These are phyloP conservation scores for Brevimyrus niger DNA, from an alignment of 2,113 vertebrate species.

Conservation along the genomic window DNA sequence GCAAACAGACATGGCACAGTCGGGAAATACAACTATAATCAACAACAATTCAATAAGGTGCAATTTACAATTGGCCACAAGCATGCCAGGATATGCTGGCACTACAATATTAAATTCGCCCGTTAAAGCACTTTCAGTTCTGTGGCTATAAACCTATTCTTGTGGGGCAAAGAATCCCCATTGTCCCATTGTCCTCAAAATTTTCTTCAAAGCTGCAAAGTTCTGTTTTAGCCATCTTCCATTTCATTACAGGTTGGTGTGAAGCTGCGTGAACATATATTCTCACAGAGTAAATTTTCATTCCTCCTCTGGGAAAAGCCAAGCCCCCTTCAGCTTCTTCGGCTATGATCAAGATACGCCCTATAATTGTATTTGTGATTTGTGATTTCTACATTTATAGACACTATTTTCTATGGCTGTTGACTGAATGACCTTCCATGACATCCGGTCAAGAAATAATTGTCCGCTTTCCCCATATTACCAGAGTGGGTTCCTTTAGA, in stretches of 20 bases:
- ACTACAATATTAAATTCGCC: not conserved
- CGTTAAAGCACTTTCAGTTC: not conserved
- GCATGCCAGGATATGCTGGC: no score
- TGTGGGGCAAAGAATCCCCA: not conserved
- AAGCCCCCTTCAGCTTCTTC: not conserved
- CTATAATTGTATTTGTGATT: not conserved
- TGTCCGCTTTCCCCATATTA: not conserved
- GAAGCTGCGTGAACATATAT: constrained; percentile 1
- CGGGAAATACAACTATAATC: no score
- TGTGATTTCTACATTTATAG: not conserved
- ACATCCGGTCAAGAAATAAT: not conserved
- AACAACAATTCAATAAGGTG: no score
- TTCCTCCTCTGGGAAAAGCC: not conserved
- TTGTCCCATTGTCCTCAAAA: not conserved
- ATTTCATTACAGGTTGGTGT: not conserved
- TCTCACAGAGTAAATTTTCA: not conserved
- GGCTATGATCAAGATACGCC: not conserved
- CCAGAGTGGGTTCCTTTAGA: not conserved
- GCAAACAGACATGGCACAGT: no score
- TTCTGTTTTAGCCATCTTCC: not conserved
- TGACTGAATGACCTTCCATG: not conserved
- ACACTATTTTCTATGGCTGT: not conserved
- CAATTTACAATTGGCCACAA: no score
- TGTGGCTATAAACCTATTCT: not conserved
- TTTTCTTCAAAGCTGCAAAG: not conserved